Conservation (phyloP, 2,888 invertebrate genomes). For the Oscheius onirici region DNA sequence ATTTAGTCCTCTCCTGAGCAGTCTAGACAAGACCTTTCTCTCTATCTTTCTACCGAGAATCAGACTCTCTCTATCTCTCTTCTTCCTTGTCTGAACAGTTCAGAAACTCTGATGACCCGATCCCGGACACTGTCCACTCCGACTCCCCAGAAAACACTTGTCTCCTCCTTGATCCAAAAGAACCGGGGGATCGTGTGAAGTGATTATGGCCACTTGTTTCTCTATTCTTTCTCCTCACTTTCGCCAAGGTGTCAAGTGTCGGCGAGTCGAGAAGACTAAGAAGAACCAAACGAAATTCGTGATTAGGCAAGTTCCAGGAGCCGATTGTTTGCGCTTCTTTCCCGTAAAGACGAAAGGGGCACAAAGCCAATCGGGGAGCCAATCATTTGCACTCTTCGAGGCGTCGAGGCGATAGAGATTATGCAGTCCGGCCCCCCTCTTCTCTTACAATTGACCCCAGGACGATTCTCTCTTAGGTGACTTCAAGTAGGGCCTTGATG, state of each 20-base stretch:
- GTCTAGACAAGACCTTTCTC: too few species aligned
- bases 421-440: background rate
- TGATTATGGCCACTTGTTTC: conserved; percentile 34
- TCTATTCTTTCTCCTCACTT: conserved; percentile 24
- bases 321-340: conserved; percentile 1
- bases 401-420: background rate
- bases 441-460: conserved; percentile 23
- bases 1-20: too few species aligned
- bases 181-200: conserved; percentile 17
- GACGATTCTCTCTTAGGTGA: background rate
- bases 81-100: background rate
- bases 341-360: background rate
- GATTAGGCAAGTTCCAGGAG: conserved; percentile 9
- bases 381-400: conserved; percentile 5
- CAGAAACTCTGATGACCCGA: background rate
- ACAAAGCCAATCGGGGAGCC: conserved; percentile 8
- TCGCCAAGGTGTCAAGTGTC: conserved; percentile 34
- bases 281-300: conserved; percentile 7
- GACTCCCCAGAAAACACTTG: background rate
- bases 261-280: conserved; percentile 11
- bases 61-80: background rate
- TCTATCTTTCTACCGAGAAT: background rate
- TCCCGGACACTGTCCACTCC: background rate
- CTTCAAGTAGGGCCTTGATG: conserved; percentile 32
- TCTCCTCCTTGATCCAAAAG: background rate